These are phyloP conservation scores for Girardinus metallicus DNA, from an alignment of 2,797 vertebrate genomes.

Conservation along the genomic window DNA sequence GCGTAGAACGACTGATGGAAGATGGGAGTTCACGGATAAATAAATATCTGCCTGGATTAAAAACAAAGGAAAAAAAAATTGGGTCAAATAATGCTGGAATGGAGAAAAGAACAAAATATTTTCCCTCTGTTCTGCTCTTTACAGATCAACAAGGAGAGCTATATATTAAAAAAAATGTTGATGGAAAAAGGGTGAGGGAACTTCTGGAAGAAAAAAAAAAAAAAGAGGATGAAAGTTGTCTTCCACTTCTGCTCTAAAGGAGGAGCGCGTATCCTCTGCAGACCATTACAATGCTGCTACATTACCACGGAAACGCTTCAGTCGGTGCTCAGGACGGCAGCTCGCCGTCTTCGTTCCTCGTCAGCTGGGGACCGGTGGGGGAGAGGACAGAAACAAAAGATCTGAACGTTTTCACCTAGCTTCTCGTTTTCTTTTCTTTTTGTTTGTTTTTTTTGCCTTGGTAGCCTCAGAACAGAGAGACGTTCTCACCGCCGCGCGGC, in stretches of 20 bases:
- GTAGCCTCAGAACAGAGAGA: slow-evolving; percentile 64
- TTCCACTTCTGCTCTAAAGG: slow-evolving; percentile 78
- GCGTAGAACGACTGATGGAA: slow-evolving; percentile 43
- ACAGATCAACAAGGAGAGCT: slow-evolving; percentile 54
- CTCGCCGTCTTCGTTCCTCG: slow-evolving; percentile 65
- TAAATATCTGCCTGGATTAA: slow-evolving; percentile 54
- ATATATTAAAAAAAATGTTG: slow-evolving; percentile 53
- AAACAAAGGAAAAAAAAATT: slow-evolving; percentile 42
- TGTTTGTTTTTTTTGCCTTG: slow-evolving; percentile 48
- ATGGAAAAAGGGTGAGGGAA: slow-evolving; percentile 71
- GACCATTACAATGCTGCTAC: slow-evolving; percentile 81
- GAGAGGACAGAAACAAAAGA: slow-evolving; percentile 40
- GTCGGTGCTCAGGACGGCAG: slow-evolving; percentile 68
- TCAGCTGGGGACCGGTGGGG: slow-evolving; percentile 50
- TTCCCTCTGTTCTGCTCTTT: slow-evolving; percentile 57
- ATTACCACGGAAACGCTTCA: slow-evolving; percentile 78
- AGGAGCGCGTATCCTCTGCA: slow-evolving; percentile 61
- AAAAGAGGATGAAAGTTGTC: slow-evolving; percentile 69
- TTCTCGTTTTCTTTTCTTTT: slow-evolving; percentile 31
- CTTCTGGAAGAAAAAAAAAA: slow-evolving; percentile 82
- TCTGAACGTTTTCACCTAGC: slow-evolving; percentile 55
- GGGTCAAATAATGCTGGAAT: slow-evolving; percentile 30
- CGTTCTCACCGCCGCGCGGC: slow-evolving; percentile 56
- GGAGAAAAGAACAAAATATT: slow-evolving; percentile 57
- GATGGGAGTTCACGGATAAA: slow-evolving; percentile 34